A percentile compares a stretch with the other conserved stretches of the same genome.
Conservation (phyloP, 2,888 invertebrate genomes). For the Nomada lathburiana region DNA sequence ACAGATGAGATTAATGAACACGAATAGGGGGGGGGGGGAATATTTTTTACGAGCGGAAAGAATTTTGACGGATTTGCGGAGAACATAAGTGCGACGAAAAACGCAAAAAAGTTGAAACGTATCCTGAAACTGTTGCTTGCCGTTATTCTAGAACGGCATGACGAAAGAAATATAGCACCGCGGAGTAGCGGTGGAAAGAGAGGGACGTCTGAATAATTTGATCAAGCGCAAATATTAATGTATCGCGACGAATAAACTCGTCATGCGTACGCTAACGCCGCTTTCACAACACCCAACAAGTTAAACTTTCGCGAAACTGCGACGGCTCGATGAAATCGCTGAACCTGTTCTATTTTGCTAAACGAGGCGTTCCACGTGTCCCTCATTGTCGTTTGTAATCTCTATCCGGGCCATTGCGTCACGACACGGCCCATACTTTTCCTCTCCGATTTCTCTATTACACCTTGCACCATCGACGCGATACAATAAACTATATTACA, state of each 20-base stretch:
- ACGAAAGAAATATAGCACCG: not conserved
- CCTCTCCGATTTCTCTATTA: not conserved
- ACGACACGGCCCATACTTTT: not conserved
- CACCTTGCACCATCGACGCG: not conserved
- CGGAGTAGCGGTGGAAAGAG: not conserved
- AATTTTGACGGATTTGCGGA: not conserved
- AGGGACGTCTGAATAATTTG: slow-evolving; percentile 22
- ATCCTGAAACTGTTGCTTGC: not conserved
- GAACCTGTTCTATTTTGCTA: slow-evolving; percentile 17
- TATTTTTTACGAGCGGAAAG: too few species aligned
- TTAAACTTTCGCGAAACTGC: slow-evolving; percentile 37
- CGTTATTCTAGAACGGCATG: not conserved
- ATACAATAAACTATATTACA: not conserved
- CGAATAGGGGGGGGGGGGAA: not conserved
- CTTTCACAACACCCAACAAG: slow-evolving; percentile 10
- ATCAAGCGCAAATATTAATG: slow-evolving; percentile 4
- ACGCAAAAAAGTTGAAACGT: not conserved
- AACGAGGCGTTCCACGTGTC: slow-evolving; percentile 10
- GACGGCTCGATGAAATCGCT: slow-evolving; percentile 24
- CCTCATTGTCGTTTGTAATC: slow-evolving; percentile 6
- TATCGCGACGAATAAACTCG: slow-evolving; percentile 34
- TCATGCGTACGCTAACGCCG: slow-evolving; percentile 5
- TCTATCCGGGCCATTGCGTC: not conserved
- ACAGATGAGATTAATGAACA: not conserved
- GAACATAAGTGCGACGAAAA: too few species aligned